Conservation (phyloP, 2,888 invertebrate species). For the Mythimna vitellina region DNA sequence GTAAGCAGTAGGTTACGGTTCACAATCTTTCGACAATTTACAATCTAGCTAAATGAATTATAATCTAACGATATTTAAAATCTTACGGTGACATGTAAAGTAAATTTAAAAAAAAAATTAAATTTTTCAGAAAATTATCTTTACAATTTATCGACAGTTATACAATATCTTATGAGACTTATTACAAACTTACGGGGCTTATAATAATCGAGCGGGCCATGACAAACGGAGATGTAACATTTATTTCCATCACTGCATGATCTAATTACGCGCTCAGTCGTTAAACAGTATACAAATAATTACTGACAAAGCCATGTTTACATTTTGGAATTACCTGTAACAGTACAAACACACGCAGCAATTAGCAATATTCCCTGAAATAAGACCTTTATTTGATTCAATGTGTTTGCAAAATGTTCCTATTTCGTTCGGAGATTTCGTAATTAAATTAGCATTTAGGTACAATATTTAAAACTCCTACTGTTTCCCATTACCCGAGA, state of each 20-base stretch:
- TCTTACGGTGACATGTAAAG: no score
- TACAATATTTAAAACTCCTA: no score
- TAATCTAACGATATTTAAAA: no score
- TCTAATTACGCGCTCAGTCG: not conserved
- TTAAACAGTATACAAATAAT: constrained; percentile 5
- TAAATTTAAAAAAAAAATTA: not conserved
- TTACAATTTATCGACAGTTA: not conserved
- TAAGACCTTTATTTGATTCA: not conserved
- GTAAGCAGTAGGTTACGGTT: no score
- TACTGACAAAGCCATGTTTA: constrained; percentile 7
- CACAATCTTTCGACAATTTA: no score
- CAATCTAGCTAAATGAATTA: no score
- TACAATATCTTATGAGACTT: not conserved
- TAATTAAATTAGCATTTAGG: not conserved
- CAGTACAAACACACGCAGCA: not conserved
- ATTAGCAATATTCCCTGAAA: not conserved
- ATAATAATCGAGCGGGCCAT: not conserved
- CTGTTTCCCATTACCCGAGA: no score
- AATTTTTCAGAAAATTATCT: not conserved
- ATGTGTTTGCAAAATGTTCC: not conserved
- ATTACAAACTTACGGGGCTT: not conserved
- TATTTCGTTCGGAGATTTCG: not conserved
- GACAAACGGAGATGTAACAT: not conserved
- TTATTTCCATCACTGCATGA: not conserved
- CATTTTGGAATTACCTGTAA: constrained; percentile 3